A percentile compares a stretch with the other conserved stretches of the same genome.
Conservation (phyloP, 2,797 vertebrate genomes). For the Lophotriccus pileatus region DNA sequence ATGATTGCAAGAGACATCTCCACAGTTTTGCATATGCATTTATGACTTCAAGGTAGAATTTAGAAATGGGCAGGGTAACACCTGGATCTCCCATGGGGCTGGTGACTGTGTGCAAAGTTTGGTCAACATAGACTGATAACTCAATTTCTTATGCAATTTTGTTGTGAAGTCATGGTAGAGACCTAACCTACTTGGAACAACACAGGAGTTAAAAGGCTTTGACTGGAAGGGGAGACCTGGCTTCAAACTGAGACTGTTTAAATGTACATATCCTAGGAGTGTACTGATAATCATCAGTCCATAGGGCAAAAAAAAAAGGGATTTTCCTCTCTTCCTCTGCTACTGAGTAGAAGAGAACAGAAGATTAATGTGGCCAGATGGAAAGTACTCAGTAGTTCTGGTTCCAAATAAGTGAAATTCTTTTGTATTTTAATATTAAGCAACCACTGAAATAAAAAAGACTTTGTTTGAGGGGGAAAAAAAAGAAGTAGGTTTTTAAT, state of each 20-base stretch:
- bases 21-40: neutral
- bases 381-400: neutral
- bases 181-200: neutral
- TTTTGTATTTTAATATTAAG: neutral
- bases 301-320: neutral
- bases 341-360: neutral
- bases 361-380: neutral
- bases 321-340: neutral
- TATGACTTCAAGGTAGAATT: neutral
- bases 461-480: neutral
- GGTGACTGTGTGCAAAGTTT: rapidly evolving
- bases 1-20: neutral
- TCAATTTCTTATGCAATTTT: rapidly evolving
- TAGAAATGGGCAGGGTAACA: neutral
- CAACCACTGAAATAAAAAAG: neutral
- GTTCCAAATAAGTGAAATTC: neutral
- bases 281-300: neutral
- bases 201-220: neutral
- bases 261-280: neutral
- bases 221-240: neutral
- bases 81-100: neutral
- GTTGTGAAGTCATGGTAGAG: rapidly evolving
- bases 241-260: neutral
- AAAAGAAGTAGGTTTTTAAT: neutral
- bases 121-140: too few species aligned